A percentile compares a stretch with the other conserved stretches of the same genome.
Conservation (phyloP, 2,888 invertebrate genomes). For the Drosophila paranaensis region DNA sequence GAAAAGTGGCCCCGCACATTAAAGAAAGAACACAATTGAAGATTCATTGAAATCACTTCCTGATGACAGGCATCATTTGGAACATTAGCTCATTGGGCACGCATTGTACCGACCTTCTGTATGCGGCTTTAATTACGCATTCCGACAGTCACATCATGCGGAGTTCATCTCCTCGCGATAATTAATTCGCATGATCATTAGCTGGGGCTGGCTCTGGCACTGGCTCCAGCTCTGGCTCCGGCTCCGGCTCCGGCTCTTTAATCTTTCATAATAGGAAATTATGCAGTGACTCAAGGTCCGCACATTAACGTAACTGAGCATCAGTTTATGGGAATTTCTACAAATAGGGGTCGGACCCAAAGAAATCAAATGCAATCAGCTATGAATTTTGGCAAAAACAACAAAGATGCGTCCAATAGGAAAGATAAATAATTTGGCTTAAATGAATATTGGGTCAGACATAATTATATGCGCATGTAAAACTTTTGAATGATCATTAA, state of each 20-base stretch:
- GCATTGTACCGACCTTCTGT: slow-evolving; percentile 36
- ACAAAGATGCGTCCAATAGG: slow-evolving; percentile 11
- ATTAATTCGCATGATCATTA: slow-evolving; percentile 72
- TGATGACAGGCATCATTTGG: slow-evolving; percentile 15
- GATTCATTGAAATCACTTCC: slow-evolving; percentile 12
- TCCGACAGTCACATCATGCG: slow-evolving; percentile 34
- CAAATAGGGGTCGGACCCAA: slow-evolving; percentile 19
- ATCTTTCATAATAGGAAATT: slow-evolving; percentile 53
- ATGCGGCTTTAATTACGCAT: slow-evolving; percentile 28
- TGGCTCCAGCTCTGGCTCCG: slow-evolving; percentile 1
- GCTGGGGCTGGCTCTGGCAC: slow-evolving; percentile 34
- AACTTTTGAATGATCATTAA: slow-evolving; percentile 47
- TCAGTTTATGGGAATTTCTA: slow-evolving; percentile 43
- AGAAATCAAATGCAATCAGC: slow-evolving; percentile 55
- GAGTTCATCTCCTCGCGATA: slow-evolving; percentile 46
- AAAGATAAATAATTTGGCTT: slow-evolving; percentile 20
- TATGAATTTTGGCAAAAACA: slow-evolving; percentile 24
- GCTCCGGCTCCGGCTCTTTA: slow-evolving; percentile 32
- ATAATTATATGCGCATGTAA: slow-evolving; percentile 64
- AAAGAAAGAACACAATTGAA: not conserved
- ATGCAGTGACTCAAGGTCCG: slow-evolving; percentile 57
- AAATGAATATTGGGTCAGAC: slow-evolving; percentile 67
- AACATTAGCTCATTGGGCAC: slow-evolving; percentile 17
- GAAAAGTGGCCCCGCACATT: not conserved
- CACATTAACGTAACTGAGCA: slow-evolving; percentile 26